Evolutionary conservation across 2,888 invertebrate species (phyloP).

Genomic region (Oligia latruncula): DNA sequence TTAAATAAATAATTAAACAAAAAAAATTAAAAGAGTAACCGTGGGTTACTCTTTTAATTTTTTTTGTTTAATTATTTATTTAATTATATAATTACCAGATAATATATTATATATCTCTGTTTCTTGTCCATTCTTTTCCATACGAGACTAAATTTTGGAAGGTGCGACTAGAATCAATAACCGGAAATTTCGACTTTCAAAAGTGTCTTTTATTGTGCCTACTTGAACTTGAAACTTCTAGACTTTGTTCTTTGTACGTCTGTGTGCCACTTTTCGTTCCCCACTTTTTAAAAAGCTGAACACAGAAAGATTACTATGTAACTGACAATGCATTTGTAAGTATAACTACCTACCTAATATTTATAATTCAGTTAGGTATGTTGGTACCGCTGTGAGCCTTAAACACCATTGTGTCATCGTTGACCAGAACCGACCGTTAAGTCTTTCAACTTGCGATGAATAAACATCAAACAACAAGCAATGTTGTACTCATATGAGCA

Average conservation of each 20-base stretch:
- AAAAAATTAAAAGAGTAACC: background rate
- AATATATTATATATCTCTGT: too few species aligned
- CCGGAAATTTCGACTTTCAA: background rate
- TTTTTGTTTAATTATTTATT: too few species aligned
- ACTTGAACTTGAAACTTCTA: background rate
- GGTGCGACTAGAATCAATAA: background rate
- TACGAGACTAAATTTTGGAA: background rate
- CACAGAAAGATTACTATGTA: slow-evolving; percentile 9
- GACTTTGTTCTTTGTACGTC: too few species aligned
- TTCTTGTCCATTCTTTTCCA: background rate
- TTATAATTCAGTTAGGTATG: slow-evolving; percentile 49
- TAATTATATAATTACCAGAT: too few species aligned
- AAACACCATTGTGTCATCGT: slow-evolving; percentile 48
- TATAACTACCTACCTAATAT: slow-evolving; percentile 2
- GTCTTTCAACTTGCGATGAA: slow-evolving; percentile 50
- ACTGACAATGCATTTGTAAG: slow-evolving; percentile 19
- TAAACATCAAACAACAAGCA: slow-evolving; percentile 50
- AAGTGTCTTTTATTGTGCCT: background rate
- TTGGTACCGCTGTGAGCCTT: slow-evolving; percentile 44
- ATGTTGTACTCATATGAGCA: slow-evolving; percentile 4
- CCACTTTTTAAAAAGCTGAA: background rate
- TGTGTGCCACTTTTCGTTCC: background rate
- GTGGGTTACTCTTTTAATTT: too few species aligned
- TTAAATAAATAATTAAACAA: background rate
- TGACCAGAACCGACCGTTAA: slow-evolving; percentile 49